Conservation (phyloP, 2,888 invertebrate species). For the Volucella zonaria region DNA sequence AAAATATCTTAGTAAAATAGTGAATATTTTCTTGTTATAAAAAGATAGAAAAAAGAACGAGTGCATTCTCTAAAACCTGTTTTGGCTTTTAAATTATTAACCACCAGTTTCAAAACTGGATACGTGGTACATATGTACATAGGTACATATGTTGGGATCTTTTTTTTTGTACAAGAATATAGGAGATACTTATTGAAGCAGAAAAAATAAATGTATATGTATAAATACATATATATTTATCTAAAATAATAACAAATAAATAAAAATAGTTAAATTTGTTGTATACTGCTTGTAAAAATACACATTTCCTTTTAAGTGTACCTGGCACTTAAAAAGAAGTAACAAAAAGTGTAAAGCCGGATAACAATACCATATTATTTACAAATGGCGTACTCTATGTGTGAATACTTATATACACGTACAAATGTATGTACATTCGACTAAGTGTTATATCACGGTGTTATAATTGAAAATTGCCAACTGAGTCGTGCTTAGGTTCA, state of each 20-base stretch:
- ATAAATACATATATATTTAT: neutral
- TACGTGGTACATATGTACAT: slow-evolving; percentile 62
- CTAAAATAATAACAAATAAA: slow-evolving; percentile 1
- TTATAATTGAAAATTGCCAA: slow-evolving; percentile 60
- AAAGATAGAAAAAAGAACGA: slow-evolving; percentile 35
- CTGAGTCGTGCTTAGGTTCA: slow-evolving; percentile 56
- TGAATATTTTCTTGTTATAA: slow-evolving; percentile 25
- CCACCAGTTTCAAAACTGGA: slow-evolving; percentile 59
- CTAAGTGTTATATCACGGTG: slow-evolving; percentile 59
- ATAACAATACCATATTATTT: slow-evolving; percentile 55
- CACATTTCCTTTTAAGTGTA: neutral
- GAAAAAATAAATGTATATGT: neutral
- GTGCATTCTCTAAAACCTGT: slow-evolving; percentile 65
- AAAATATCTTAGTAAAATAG: neutral
- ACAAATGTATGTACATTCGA: slow-evolving; percentile 14
- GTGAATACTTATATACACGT: slow-evolving; percentile 15
- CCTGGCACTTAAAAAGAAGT: neutral
- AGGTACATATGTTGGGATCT: no score
- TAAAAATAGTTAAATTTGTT: slow-evolving; percentile 1
- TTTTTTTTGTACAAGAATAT: slow-evolving; percentile 12
- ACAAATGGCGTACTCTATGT: slow-evolving; percentile 54
- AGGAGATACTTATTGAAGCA: neutral
- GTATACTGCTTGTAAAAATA: slow-evolving; percentile 12
- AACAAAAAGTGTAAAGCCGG: slow-evolving; percentile 2
- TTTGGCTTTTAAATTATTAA: slow-evolving; percentile 58